These are phyloP conservation scores for Lithosia quadra DNA, from an alignment of 2,888 invertebrate genomes.

Conservation along the genomic window DNA sequence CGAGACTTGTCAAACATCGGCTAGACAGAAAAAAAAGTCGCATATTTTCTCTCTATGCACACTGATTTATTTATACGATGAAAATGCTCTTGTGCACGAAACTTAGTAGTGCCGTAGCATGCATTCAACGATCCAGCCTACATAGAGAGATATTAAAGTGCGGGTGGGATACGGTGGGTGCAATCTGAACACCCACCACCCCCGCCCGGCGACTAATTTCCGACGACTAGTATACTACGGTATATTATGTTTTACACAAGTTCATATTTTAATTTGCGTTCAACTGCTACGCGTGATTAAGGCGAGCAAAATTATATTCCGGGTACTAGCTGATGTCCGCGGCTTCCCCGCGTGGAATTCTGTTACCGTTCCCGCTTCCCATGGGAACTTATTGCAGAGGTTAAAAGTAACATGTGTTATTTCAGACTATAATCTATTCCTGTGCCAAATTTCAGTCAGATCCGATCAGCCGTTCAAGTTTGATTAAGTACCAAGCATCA, in stretches of 20 bases:
- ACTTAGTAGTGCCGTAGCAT: constrained; percentile 64
- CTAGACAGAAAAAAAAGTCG: background rate
- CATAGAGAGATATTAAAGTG: constrained; percentile 67
- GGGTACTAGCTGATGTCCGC: no score
- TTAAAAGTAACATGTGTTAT: no score
- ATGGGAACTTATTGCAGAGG: no score
- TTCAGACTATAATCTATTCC: no score
- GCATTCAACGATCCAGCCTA: constrained; percentile 68
- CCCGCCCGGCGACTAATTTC: constrained; percentile 83
- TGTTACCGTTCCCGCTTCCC: no score
- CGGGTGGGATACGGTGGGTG: constrained; percentile 51
- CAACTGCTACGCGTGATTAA: constrained; percentile 19
- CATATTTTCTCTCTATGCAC: constrained; percentile 34
- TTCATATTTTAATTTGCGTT: constrained; percentile 65
- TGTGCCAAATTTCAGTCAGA: no score
- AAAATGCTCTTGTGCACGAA: constrained; percentile 74
- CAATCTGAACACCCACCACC: constrained; percentile 63
- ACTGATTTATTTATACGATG: constrained; percentile 63
- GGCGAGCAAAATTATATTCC: background rate
- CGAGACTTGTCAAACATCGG: background rate
- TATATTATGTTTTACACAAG: constrained; percentile 65
- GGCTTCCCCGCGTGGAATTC: no score
- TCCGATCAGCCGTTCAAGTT: no score
- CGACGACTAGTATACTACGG: constrained; percentile 71
- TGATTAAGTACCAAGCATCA: no score